Percentiles rank a stretch among this genome's conserved stretches.
phyloP scores from a whole-genome alignment of 2,797 vertebrate genomes.

The Garrulus glandarius region DNA sequence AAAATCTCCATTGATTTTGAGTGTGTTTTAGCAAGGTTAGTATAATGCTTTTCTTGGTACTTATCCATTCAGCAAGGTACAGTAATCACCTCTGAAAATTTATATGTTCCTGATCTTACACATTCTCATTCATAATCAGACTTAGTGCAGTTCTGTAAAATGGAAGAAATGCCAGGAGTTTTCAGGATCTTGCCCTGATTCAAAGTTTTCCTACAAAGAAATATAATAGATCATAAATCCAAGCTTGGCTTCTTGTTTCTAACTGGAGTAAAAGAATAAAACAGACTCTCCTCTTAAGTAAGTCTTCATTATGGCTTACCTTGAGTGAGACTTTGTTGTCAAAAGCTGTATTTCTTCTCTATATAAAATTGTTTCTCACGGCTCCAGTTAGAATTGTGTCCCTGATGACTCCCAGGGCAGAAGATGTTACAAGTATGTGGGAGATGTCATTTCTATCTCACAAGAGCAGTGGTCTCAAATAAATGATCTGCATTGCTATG shows the following conservation, averaged over 20 bases:
- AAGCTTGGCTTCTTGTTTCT: not conserved
- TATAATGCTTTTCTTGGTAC: not conserved
- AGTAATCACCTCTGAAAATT: not conserved
- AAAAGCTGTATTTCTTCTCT: not conserved
- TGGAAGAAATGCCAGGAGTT: not conserved
- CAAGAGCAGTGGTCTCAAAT: not conserved
- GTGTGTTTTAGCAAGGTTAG: not conserved
- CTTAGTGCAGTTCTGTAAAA: not conserved
- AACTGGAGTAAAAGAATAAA: not conserved
- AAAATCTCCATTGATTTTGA: not conserved
- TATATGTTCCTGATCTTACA: not conserved
- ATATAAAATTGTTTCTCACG: not conserved
- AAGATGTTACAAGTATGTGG: not conserved
- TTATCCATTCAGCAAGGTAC: not conserved
- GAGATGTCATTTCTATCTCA: not conserved
- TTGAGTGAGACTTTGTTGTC: not conserved
- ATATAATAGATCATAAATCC: not conserved
- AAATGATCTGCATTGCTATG: not conserved
- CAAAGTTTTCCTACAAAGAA: not conserved
- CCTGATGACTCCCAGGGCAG: not conserved
- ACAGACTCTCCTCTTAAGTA: not conserved
- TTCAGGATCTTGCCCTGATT: not conserved
- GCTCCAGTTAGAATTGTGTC: not conserved
- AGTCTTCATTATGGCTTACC: not conserved
- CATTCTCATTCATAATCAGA: not conserved